phyloP scores from a whole-genome alignment of 2,113 vertebrate genomes.

The Daboia siamensis region DNA sequence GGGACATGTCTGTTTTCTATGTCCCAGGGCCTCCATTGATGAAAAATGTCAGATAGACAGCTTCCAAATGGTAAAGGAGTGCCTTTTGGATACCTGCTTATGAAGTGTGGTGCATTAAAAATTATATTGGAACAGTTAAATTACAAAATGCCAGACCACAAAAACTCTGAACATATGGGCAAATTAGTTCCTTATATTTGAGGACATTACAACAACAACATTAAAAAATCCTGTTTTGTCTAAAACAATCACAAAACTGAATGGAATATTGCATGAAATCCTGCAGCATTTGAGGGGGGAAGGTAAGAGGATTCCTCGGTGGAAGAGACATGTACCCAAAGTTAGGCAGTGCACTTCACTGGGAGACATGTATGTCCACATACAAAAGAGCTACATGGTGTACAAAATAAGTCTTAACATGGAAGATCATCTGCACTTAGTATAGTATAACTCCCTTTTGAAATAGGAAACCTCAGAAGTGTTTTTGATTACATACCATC shows the following conservation, averaged over 20 bases:
- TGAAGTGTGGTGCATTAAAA: background rate
- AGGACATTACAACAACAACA: background rate
- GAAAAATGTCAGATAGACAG: background rate
- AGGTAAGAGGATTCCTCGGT: background rate
- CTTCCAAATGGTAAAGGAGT: background rate
- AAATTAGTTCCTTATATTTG: background rate
- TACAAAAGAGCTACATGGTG: background rate
- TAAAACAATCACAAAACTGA: background rate
- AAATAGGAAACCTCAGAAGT: background rate
- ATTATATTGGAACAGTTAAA: background rate
- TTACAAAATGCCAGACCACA: background rate
- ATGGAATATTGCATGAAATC: background rate
- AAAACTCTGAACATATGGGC: background rate
- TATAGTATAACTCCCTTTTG: background rate
- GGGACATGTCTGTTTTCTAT: background rate
- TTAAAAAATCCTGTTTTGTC: background rate
- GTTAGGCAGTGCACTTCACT: background rate
- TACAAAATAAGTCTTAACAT: background rate
- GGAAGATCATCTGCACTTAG: background rate
- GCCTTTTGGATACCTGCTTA: background rate
- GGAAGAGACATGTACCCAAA: background rate
- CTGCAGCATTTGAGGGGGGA: background rate
- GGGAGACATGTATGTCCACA: background rate
- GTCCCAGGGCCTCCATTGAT: background rate
- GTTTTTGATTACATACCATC: background rate